Base-by-base conservation (phyloP, 2,888 invertebrate genomes). In the Hydropsyche betteni region DNA sequence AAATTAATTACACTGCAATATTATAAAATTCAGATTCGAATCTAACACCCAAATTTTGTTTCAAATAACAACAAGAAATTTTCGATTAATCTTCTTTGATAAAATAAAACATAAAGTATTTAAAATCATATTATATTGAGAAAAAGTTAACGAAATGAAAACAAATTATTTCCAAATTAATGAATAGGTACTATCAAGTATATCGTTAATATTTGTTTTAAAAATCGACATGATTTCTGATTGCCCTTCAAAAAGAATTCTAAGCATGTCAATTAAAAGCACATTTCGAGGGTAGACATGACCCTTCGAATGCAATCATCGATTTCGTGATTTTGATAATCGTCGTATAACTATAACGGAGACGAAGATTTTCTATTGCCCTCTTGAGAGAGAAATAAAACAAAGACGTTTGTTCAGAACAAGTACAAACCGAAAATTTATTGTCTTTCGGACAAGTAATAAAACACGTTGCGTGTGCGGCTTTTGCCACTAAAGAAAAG, bases 201-300 rank as follows among this genome's bases (percentile, higher is more conserved):
- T 55, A 3, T 14, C 16, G 55, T 55, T 16, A 14, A 55, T 14
- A 55, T 55, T 55, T 55, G n/a, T 55, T 10, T 55, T 14, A n/a
- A 55, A 12, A 55, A 58, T 58, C 24, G 58, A 16, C 36, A 36
- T 64, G 64, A 64, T 64, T 64, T 4, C 64, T 64, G 12, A 34
- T 12, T 64, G 12, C 64, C 36, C 34, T 64, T 64, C 36, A n/a
- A 64, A 24, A 24, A 64, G 64, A 64, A 64, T 64, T 36, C 12
- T 33, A 64, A 64, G 34, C 36, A 64, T 64, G 64, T 34, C 64
- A 36, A 64, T 64, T 36, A 64, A 64, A 64, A 64, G 36, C 34
- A 34, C 64, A 64, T 64, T 64, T 64, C 5, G 64, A 58, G 58
- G 58, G 58, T 24, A 8, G 16, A 5, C 64, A 36, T 33, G n/a